These are phyloP conservation scores for Eumeta japonica DNA, from an alignment of 1,140 invertebrate genomes.

Conservation along the genomic window DNA sequence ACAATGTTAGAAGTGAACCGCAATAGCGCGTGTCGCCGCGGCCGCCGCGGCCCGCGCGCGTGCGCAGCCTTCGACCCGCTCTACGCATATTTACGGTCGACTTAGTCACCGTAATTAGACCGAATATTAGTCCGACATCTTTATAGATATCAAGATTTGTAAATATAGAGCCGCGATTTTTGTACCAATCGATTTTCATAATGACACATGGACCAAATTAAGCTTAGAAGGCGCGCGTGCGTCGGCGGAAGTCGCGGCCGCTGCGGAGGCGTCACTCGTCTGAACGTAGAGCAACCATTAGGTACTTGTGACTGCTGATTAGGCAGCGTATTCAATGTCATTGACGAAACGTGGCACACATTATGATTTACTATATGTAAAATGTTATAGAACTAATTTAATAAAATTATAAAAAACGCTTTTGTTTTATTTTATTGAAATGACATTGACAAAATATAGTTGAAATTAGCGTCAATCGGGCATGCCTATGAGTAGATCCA, in stretches of 20 bases:
- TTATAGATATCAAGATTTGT: slow-evolving; percentile 44
- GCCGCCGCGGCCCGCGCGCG: slow-evolving; percentile 13
- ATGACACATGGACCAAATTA: slow-evolving; percentile 41
- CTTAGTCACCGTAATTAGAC: slow-evolving; percentile 42
- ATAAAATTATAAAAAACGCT: slow-evolving; percentile 54
- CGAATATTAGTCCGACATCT: slow-evolving; percentile 44
- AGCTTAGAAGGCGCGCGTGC: slow-evolving; percentile 16
- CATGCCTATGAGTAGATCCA: too few species aligned
- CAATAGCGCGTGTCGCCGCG: slow-evolving; percentile 26
- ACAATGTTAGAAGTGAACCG: slow-evolving; percentile 48
- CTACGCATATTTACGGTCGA: too few species aligned
- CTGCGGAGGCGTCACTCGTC: too few species aligned
- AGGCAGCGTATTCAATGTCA: slow-evolving; percentile 50
- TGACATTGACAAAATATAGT: too few species aligned
- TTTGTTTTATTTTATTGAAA: slow-evolving; percentile 23
- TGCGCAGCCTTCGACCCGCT: too few species aligned
- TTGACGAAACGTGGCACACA: slow-evolving; percentile 49
- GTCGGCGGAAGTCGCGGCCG: too few species aligned
- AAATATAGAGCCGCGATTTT: slow-evolving; percentile 55
- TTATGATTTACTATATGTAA: slow-evolving; percentile 53
- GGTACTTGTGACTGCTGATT: slow-evolving; percentile 43
- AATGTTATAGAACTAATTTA: slow-evolving; percentile 58
- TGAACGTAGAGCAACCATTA: slow-evolving; percentile 45
- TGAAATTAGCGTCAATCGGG: too few species aligned
- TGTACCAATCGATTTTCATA: slow-evolving; percentile 51